Evolutionary conservation across 2,113 vertebrate genomes (phyloP).

Genomic region (Dissostichus mawsoni): DNA sequence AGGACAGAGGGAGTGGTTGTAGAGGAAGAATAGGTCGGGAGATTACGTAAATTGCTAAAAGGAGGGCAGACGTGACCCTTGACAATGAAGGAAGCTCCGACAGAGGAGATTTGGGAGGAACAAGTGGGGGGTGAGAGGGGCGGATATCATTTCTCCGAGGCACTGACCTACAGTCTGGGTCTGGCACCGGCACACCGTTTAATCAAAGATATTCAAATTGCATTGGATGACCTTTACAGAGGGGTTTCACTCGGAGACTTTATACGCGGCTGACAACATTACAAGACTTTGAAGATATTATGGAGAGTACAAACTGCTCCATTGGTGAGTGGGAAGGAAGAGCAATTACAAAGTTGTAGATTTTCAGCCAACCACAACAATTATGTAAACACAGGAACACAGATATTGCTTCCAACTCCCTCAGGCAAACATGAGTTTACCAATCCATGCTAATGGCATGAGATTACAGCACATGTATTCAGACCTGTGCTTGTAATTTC

Average conservation of each 20-base stretch:
- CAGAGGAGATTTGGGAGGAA: slow-evolving; percentile 36
- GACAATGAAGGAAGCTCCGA: slow-evolving; percentile 29
- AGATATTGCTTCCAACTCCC: background rate
- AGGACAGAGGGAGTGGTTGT: slow-evolving; percentile 8
- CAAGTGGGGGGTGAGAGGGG: slow-evolving; percentile 40
- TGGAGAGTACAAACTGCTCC: slow-evolving; percentile 8
- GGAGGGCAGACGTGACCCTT: slow-evolving; percentile 39
- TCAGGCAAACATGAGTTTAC: background rate
- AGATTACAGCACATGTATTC: background rate
- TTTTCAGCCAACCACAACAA: background rate
- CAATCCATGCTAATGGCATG: background rate
- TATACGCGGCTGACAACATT: slow-evolving; percentile 36
- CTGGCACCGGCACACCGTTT: slow-evolving; percentile 54
- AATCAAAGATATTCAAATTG: slow-evolving; percentile 80
- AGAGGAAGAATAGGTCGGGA: slow-evolving; percentile 23
- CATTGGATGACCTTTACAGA: slow-evolving; percentile 72
- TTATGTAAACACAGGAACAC: background rate
- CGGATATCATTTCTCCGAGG: slow-evolving; percentile 67
- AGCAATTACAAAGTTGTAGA: slow-evolving; percentile 33
- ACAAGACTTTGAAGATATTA: slow-evolving; percentile 66
- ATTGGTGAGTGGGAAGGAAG: slow-evolving; percentile 1
- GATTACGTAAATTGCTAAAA: slow-evolving; percentile 43
- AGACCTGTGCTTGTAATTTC: background rate
- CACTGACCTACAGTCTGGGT: slow-evolving; percentile 70
- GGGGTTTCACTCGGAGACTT: slow-evolving; percentile 61